Conservation (phyloP, 2,113 vertebrate genomes). For the Phalacrocorax carbo region DNA sequence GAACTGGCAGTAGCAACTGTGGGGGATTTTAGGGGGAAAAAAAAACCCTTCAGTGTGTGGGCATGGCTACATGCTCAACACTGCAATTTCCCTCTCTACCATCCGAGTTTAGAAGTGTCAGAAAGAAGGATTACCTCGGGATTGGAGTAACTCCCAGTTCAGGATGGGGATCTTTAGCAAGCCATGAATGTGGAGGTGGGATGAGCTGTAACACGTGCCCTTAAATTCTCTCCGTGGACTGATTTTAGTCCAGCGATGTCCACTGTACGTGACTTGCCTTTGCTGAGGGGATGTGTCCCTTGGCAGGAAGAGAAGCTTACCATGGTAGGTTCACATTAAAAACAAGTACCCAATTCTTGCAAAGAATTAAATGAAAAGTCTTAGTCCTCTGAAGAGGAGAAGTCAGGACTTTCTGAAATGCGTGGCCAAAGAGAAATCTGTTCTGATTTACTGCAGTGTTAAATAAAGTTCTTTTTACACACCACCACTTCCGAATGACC, state of each 20-base stretch:
- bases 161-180: neutral
- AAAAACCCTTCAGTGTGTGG: neutral
- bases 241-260: neutral
- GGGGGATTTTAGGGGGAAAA: neutral
- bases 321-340: neutral
- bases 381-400: neutral
- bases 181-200: neutral
- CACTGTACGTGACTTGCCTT: neutral
- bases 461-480: constrained; percentile 6
- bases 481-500: neutral
- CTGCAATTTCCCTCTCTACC: neutral
- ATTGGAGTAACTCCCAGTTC: neutral
- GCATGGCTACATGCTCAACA: neutral
- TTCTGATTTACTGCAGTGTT: neutral
- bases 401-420: neutral
- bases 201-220: neutral
- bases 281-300: neutral
- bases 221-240: neutral
- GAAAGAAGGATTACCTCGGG: neutral
- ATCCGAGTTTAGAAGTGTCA: neutral
- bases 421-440: neutral
- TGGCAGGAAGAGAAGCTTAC: neutral
- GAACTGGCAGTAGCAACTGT: constrained; percentile 9
- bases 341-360: neutral
- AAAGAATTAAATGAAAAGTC: neutral